Percentiles rank a stretch among this genome's conserved stretches.
Conservation (phyloP, 1,140 invertebrate genomes). For the Glossosoma conforme region DNA sequence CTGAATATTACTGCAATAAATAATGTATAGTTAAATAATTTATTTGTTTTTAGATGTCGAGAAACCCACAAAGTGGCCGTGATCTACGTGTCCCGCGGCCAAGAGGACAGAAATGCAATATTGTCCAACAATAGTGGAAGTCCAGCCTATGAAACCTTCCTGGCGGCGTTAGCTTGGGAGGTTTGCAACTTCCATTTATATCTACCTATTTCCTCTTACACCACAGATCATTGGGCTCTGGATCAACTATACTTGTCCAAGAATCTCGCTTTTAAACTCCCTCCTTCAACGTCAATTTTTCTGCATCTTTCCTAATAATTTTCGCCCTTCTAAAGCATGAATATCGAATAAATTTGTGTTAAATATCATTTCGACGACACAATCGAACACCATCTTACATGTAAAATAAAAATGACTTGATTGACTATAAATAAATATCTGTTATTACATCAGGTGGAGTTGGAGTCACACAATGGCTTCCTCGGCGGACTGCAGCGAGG, state of each 20-base stretch:
- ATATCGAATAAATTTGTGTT: no score
- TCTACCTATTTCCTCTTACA: neutral
- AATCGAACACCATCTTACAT: no score
- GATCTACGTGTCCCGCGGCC: slow-evolving; percentile 94
- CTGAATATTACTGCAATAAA: no score
- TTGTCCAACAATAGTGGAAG: slow-evolving; percentile 73
- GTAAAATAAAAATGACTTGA: no score
- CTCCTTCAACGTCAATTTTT: no score
- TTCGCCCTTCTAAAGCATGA: no score
- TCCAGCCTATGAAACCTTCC: slow-evolving; percentile 90
- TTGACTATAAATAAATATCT: slow-evolving; percentile 6
- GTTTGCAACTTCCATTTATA: slow-evolving; percentile 46
- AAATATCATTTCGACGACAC: no score
- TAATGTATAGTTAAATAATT: no score
- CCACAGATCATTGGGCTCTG: neutral
- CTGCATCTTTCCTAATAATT: no score
- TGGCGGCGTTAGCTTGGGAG: slow-evolving; percentile 94
- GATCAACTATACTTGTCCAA: no score
- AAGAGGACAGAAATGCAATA: slow-evolving; percentile 94
- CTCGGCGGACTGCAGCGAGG: slow-evolving; percentile 90
- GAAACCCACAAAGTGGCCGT: slow-evolving; percentile 99
- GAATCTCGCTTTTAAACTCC: no score
- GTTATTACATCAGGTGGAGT: slow-evolving; percentile 60
- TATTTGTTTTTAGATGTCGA: slow-evolving; percentile 68
- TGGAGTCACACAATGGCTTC: slow-evolving; percentile 94